Base-by-base conservation (phyloP, 2,888 invertebrate genomes). In the Philonicus albiceps region DNA sequence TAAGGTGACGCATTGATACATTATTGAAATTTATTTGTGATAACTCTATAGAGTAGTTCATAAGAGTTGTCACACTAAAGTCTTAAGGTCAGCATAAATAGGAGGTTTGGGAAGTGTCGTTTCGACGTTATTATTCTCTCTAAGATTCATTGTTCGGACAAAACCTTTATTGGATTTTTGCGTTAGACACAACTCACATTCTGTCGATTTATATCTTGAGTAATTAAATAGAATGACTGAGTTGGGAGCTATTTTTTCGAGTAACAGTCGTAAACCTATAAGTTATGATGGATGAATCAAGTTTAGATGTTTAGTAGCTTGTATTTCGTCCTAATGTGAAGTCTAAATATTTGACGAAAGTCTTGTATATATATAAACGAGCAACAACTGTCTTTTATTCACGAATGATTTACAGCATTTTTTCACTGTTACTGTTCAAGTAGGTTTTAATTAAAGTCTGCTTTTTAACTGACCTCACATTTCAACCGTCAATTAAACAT, bases 1-100 rank as follows among this genome's bases (percentile, higher is more conserved):
- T 40, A 76, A 76, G 76, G 76, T 40, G 76, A 76, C 76, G 22
- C 34, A 34, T 76, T 76, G 76, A 40, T 76, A 37, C 40, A 76
- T 76, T 64, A 64, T 64, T 64, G 64, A 27, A 64, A 64, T 64
- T 22, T 64, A 27, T 22, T 64, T 64, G 8, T 64, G 3, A 64
- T 64, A 64, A 11, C 13, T 43, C 40, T 64, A 8, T 6, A 64
- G 11, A 7, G 8, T 11, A 64, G 64, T 22, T 64, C 64, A 22
- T 22, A 11, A 64, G 22, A 64, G 22, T 64, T 64, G 64, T 11
- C 64, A 64, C 64, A 64, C 64, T 64, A 11, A 64, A 64, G 64
- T 64, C 64, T 64, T 27, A 64, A 64, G 64, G 64, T 27, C 64
- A 64, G 11, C 8, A 64, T 1, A 49, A 49, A 31, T 16, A 0